Evolutionary conservation across 92 coral and sea anemone species (phyloP), one percentile per base, ranked within the genome.

Genomic region (Umimayanthus chanpuru): DNA sequence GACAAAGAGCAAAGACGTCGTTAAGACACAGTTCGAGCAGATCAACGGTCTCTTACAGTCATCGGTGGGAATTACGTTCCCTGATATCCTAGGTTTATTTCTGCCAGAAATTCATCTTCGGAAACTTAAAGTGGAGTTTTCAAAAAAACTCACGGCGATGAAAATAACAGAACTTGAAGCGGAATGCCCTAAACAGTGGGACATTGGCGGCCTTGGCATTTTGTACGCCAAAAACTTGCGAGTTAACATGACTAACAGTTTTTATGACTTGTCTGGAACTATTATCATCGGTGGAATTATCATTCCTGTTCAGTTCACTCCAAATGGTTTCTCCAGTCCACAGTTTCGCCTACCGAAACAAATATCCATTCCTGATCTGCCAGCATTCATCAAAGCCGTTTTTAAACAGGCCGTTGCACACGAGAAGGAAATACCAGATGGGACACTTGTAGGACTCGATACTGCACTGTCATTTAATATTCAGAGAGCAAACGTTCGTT

Each of bases 121-220:
- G 26, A 77, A 82, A 8, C 85, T 89, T n/a, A 86, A 81, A 23
- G 84, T 92, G 43, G 85, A 81, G 4, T 89, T 92, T 29, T 36
- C 82, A 23, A 81, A 70, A 44, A 47, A 77, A 28, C 74, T 84
- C 53, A 80, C 90, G 15, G 55, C 49, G 7, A 85, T 89, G 88
- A 56, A 66, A 64, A 53, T 80, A 41, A 80, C 23, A 74, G 23
- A 47, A 15, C 72, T 92, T 11, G 41, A 39, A 43, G 92, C 92
- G 3, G 49, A 81, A 0, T 49, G 71, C 40, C 86, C 85, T 3
- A 56, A 68, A 11, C 80, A 89, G 7, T 92, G 92, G 94, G 89
- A 92, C 64, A 55, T 92, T 7, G 94, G 94, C 15, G 89, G 79
- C 20, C 84, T 81, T 68, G 94, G 92, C 64, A 56, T 82, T 73